Percentiles rank a stretch among this genome's conserved stretches.
These are phyloP conservation scores for Chouioia cunea DNA, from an alignment of 2,888 invertebrate species.

Conservation along the genomic window DNA sequence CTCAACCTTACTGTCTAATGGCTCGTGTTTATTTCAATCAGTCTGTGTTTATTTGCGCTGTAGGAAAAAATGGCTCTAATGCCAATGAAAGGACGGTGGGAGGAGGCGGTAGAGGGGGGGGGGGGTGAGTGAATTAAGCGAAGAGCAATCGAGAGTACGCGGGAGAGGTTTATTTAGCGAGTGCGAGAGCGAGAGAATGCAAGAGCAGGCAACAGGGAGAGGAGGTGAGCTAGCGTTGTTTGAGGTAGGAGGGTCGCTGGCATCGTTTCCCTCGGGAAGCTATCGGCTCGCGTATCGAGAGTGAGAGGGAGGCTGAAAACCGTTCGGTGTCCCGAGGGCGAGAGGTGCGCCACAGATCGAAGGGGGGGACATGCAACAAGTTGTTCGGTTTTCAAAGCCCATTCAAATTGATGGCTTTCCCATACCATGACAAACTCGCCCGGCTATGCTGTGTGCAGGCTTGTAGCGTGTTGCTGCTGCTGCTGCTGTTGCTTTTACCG, in stretches of 20 bases:
- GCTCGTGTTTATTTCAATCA: constrained; percentile 33
- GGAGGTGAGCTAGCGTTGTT: constrained; percentile 51
- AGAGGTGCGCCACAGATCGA: constrained; percentile 38
- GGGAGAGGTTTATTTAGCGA: background rate
- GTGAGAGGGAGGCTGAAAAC: constrained; percentile 59
- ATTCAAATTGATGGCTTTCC: constrained; percentile 70
- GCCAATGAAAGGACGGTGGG: too few species aligned
- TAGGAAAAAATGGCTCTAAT: too few species aligned
- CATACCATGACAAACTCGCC: constrained; percentile 62
- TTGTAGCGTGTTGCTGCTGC: constrained; percentile 54
- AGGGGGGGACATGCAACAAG: constrained; percentile 65
- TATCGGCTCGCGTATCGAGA: constrained; percentile 69
- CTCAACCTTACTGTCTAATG: constrained; percentile 21
- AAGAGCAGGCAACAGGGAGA: background rate
- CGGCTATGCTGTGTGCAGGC: constrained; percentile 54
- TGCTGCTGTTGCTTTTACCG: constrained; percentile 67
- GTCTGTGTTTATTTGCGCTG: background rate
- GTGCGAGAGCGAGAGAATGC: constrained; percentile 16
- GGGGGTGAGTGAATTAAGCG: too few species aligned
- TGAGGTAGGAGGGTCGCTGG: constrained; percentile 57
- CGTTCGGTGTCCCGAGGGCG: constrained; percentile 5
- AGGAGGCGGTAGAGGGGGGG: too few species aligned
- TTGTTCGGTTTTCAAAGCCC: constrained; percentile 70
- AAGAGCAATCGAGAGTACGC: background rate
- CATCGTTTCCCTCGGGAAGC: constrained; percentile 66